phyloP scores from a whole-genome alignment of 2,797 vertebrate species.

The Sardinella longiceps region DNA sequence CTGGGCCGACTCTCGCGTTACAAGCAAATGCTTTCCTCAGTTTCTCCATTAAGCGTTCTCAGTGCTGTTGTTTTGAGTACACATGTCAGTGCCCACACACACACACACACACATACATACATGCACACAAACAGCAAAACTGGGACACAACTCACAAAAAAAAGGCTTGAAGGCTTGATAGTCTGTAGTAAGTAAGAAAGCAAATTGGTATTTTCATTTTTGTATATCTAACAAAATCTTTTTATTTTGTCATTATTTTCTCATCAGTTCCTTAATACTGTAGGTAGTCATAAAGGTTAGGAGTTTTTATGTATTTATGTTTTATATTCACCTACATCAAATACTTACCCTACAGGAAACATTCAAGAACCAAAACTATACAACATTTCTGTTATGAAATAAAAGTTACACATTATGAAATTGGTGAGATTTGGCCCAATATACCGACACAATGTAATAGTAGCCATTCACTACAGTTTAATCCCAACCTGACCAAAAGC shows the following conservation, averaged over 20 bases:
- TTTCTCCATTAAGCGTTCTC: slow-evolving; percentile 41
- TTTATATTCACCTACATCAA: not conserved
- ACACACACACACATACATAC: not conserved
- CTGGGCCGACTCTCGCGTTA: not conserved
- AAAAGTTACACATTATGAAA: not conserved
- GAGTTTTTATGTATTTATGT: too few relatives aligned
- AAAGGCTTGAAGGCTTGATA: not conserved
- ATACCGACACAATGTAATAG: too few relatives aligned
- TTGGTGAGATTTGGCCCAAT: not conserved
- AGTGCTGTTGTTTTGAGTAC: slow-evolving; percentile 32
- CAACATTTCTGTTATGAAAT: not conserved
- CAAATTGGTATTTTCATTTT: not conserved
- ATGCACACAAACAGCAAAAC: not conserved
- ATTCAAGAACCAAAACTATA: not conserved
- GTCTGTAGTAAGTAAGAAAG: not conserved
- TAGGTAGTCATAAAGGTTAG: too few relatives aligned
- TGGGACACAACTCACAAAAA: not conserved
- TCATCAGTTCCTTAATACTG: too few relatives aligned
- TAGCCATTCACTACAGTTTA: not conserved
- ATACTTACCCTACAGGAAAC: not conserved
- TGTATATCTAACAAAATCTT: too few relatives aligned
- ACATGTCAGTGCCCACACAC: not conserved
- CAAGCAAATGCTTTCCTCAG: slow-evolving; percentile 36
- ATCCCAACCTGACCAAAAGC: not conserved
- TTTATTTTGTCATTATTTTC: too few relatives aligned